These are phyloP conservation scores for Caracal caracal DNA, from an alignment of 2,113 vertebrate species.

Conservation along the genomic window DNA sequence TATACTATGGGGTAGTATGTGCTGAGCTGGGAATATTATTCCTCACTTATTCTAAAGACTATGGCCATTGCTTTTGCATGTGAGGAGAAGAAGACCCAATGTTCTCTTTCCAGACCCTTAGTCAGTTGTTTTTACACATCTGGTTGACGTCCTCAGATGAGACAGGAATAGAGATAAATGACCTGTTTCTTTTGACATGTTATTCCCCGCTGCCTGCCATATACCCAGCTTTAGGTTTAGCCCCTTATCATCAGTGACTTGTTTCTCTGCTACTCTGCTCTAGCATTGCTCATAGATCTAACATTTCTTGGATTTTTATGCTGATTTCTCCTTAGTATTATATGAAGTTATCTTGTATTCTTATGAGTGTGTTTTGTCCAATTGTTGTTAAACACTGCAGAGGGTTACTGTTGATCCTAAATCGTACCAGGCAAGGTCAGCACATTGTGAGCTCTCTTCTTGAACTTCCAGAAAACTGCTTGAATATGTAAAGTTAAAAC, in stretches of 20 bases:
- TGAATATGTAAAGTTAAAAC: not conserved
- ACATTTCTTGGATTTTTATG: not conserved
- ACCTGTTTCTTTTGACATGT: not conserved
- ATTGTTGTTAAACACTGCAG: not conserved
- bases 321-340: not conserved
- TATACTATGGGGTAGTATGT: too few species aligned
- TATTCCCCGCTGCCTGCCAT: not conserved
- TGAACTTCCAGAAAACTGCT: not conserved
- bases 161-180: not conserved
- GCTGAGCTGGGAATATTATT: not conserved
- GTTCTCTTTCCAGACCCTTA: not conserved
- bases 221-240: not conserved
- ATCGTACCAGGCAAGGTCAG: not conserved
- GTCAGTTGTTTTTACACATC: not conserved
- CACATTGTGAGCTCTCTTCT: not conserved
- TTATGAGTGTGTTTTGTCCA: not conserved
- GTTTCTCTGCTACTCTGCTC: not conserved
- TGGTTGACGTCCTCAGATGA: not conserved
- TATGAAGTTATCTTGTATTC: not conserved
- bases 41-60: not conserved
- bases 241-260: not conserved
- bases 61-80: not conserved
- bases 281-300: not conserved
- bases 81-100: not conserved
- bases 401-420: not conserved